A percentile compares a stretch with the other conserved stretches of the same genome.
Conservation (phyloP, 2,113 vertebrate genomes). For the Psettodes erumei region DNA sequence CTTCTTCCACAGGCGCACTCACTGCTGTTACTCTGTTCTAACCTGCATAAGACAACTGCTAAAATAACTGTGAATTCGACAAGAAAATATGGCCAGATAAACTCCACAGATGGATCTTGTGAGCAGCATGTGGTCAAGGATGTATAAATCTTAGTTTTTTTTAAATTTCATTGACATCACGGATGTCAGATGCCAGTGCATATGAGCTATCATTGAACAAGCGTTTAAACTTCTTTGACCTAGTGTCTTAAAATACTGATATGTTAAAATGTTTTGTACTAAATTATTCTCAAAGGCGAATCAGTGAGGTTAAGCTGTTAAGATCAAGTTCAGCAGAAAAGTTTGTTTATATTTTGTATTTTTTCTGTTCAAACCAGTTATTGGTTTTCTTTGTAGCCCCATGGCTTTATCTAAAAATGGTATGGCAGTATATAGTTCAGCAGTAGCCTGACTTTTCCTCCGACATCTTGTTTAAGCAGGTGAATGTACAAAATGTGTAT, state of each 20-base stretch:
- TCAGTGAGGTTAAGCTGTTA: neutral
- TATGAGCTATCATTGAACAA: neutral
- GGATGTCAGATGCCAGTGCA: neutral
- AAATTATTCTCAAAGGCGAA: neutral
- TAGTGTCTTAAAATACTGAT: neutral
- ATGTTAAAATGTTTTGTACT: neutral
- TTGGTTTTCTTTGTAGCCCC: neutral
- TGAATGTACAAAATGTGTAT: constrained; percentile 5
- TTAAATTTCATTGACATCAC: neutral
- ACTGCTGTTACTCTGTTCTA: constrained; percentile 18
- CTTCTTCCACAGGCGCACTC: constrained; percentile 39
- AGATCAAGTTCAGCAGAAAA: constrained; percentile 1
- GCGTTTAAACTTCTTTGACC: neutral
- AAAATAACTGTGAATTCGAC: constrained; percentile 68
- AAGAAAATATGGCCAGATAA: constrained; percentile 36
- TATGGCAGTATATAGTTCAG: too few species aligned
- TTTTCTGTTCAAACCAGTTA: neutral
- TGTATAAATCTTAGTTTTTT: too few species aligned
- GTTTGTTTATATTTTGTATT: neutral
- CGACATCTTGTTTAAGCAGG: neutral
- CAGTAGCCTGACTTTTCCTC: neutral
- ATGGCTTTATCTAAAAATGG: neutral
- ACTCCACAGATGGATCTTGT: constrained; percentile 19
- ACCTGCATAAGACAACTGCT: constrained; percentile 49
- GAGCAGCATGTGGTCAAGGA: constrained; percentile 8